A percentile compares a stretch with the other conserved stretches of the same genome.
phyloP scores from a whole-genome alignment of 2,888 invertebrate genomes.

The Eubasilissa splendida region DNA sequence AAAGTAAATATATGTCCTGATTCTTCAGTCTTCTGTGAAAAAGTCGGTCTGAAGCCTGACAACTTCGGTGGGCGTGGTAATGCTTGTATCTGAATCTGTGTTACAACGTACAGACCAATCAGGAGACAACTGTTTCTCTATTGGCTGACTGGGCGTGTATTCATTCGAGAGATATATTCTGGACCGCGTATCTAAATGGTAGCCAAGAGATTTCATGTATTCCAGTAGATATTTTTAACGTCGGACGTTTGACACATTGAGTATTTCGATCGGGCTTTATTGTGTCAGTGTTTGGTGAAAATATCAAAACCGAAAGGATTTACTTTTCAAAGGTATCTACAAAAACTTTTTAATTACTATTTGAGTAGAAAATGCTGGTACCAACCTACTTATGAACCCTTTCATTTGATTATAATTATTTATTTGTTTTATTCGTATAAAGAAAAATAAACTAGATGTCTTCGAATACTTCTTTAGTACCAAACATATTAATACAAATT shows the following conservation, averaged over 20 bases:
- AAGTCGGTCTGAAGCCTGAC: no score
- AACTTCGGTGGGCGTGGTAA: slow-evolving; percentile 15
- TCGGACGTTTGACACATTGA: slow-evolving; percentile 39
- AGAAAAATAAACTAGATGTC: not conserved
- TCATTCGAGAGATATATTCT: slow-evolving; percentile 12
- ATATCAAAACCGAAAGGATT: slow-evolving; percentile 8
- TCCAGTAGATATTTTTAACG: slow-evolving; percentile 53
- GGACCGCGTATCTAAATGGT: slow-evolving; percentile 16
- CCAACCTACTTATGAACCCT: not conserved
- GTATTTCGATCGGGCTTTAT: not conserved
- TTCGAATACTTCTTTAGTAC: no score
- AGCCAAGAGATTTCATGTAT: slow-evolving; percentile 24
- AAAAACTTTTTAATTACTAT: not conserved
- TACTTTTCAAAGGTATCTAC: not conserved
- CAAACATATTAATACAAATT: no score
- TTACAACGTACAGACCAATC: slow-evolving; percentile 18
- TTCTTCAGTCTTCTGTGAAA: no score
- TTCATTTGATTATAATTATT: not conserved
- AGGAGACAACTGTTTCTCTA: not conserved
- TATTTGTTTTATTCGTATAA: not conserved
- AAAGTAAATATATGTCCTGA: no score
- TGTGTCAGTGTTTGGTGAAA: slow-evolving; percentile 32
- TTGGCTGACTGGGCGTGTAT: slow-evolving; percentile 43
- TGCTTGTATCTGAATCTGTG: slow-evolving; percentile 4
- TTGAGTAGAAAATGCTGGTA: not conserved